Base-by-base conservation (phyloP, 92 coral and sea anemone species). In the Porites rus region DNA sequence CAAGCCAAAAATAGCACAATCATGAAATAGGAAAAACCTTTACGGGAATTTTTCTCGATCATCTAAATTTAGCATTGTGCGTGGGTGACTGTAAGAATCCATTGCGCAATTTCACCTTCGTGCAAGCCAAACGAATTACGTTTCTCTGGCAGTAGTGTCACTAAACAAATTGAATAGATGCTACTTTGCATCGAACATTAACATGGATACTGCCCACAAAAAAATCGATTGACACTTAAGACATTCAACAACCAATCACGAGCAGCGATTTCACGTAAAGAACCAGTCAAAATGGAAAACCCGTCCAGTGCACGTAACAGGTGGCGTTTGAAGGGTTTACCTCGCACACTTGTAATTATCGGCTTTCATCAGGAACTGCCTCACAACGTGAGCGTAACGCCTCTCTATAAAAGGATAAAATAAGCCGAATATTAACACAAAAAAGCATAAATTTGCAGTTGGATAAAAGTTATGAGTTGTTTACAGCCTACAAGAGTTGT, bases 141-240 rank as follows among this genome's bases (percentile, higher is more conserved):
- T 28, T 17, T 17, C 80, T 14, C 31, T 69, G 53, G 20, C n/a
- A 69, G 58, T 21, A 7, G 1, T 71, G 77, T 54, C 86, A 59
- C 69, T 12, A 54, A 28, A 59, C 9, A 63, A 51, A 62, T 19
- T 21, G 65, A 83, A 58, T 61, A 63, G 73, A 43, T 83, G 52
- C 62, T 19, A 62, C 67, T 84, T 75, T 74, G 31, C 67, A 22
- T 53, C 83, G 54, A 17, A 58, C 14, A 80, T 80, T 67, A 65
- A 75, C 65, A 74, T 74, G 81, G 67, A 74, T 75, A 19, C 88
- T 85, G 83, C 88, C 82, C 83, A 85, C 88, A 85, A 76, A 20
- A 18, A 84, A 84, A 75, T 68, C n/a, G 67, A 75, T 75, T 83
- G 69, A 83, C 80, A 24, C 87, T 61, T 58, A 10, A 65, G 51